Evolutionary conservation across 1,140 invertebrate species (phyloP), one percentile per base, ranked within the genome.

Genomic region (Schlechtendalia chinensis): DNA sequence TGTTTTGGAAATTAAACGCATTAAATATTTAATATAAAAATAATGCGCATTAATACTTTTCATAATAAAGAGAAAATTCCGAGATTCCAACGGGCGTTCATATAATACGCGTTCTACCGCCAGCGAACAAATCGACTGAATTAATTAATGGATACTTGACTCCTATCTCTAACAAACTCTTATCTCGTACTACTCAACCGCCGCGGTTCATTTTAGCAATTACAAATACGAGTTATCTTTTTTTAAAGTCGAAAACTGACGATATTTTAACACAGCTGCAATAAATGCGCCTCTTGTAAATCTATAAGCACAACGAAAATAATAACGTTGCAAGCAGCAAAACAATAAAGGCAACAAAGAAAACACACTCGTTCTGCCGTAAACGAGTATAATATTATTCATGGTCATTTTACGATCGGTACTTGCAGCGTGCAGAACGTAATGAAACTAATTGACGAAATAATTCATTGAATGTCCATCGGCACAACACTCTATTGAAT

Each of bases 401-500:
- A 71, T 53, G 53, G 8, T 53, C 0, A 14, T 72, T 72, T 29
- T 27, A 47, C 5, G 45, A 69, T 69, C 47, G 24, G 1, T 22
- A 63, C 27, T 63, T 39, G 19, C 32, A 22, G 1, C n/a, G n/a
- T n/a, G 19, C 32, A 8, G 8, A 39, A 22, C 22, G 32, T 45
- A 67, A 12, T 16, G 45, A 69, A 69, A 69, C 65, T 69, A 69
- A 50, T 50, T 69, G 47, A 24, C 47, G 45, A 69, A 50, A 14
- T 50, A 50, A 69, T 69, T 47, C 22, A 24, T n/a, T 50, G 24
- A 50, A 47, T 69, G 22, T 47, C 22, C 16, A 50, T 6, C 19
- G 27, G 6, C 10, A 72, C 29, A 50, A 69, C 47, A 72, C 50
- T 29, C 16, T 50, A 50, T 69, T n/a, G 69, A 72, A 54, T 54